A percentile compares a stretch with the other conserved stretches of the same genome.
phyloP scores from a whole-genome alignment of 2,113 vertebrate genomes.

The Ammospiza nelsoni region DNA sequence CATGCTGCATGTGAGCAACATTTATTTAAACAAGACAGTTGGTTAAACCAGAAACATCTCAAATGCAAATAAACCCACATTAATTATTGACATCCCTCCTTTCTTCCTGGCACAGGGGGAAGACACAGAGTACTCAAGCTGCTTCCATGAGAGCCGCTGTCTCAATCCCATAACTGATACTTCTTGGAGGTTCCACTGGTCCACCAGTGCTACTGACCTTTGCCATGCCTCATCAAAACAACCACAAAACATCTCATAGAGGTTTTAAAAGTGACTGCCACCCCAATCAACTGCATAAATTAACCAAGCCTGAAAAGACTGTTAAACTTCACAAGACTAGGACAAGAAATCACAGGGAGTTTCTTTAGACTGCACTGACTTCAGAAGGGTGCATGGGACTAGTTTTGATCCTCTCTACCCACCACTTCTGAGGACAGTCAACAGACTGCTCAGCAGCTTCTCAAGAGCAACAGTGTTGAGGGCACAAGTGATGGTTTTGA shows the following conservation, averaged over 20 bases:
- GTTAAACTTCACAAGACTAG: background rate
- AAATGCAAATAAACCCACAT: background rate
- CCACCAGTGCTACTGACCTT: background rate
- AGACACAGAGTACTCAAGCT: background rate
- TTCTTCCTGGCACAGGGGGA: background rate
- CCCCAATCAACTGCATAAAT: background rate
- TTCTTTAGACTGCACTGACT: background rate
- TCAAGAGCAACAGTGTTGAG: background rate
- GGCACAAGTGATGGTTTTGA: background rate
- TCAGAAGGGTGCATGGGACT: background rate
- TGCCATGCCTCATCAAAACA: background rate
- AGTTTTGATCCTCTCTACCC: background rate
- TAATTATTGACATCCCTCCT: background rate
- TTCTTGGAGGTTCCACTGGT: background rate
- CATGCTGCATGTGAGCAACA: fast-evolving
- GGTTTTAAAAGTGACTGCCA: background rate
- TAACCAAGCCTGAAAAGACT: background rate
- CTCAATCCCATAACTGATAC: background rate
- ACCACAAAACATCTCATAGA: background rate
- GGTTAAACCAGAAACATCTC: background rate
- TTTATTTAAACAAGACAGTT: background rate
- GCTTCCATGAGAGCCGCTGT: background rate
- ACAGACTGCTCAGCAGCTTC: background rate
- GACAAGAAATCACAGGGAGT: background rate
- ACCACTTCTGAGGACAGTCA: background rate